Evolutionary conservation across 2,113 vertebrate genomes (phyloP).

Genomic region (Fulica atra): DNA sequence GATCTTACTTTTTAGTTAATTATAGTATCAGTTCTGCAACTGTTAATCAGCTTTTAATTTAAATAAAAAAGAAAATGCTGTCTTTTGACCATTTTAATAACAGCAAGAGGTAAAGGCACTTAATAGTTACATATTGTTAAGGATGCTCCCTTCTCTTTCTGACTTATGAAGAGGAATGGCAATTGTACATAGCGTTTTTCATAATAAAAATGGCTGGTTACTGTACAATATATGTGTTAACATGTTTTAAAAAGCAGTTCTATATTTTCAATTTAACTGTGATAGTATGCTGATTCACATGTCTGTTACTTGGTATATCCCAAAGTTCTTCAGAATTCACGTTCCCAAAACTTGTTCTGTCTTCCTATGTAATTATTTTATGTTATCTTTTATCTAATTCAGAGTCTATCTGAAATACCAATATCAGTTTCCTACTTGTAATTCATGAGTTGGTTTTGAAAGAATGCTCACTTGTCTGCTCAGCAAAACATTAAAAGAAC

Average conservation of each 20-base stretch:
- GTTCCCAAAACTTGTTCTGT: background rate
- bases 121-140: background rate
- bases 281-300: no score
- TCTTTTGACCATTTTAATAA: background rate
- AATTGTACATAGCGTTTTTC: background rate
- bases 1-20: background rate
- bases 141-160: background rate
- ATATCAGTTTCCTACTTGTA: constrained; percentile 18
- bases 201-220: background rate
- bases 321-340: background rate
- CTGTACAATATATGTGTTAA: background rate
- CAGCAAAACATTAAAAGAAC: constrained; percentile 41
- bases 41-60: background rate
- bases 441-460: constrained; percentile 31
- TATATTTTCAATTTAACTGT: no score
- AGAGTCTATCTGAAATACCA: background rate
- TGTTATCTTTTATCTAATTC: background rate
- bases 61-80: background rate
- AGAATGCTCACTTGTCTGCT: constrained; percentile 64
- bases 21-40: background rate
- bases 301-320: no score
- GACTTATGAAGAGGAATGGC: background rate
- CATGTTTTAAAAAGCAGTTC: no score
- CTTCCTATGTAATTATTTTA: background rate
- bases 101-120: background rate